Conservation (phyloP, 2,113 vertebrate genomes). For the Microtus oregoni region DNA sequence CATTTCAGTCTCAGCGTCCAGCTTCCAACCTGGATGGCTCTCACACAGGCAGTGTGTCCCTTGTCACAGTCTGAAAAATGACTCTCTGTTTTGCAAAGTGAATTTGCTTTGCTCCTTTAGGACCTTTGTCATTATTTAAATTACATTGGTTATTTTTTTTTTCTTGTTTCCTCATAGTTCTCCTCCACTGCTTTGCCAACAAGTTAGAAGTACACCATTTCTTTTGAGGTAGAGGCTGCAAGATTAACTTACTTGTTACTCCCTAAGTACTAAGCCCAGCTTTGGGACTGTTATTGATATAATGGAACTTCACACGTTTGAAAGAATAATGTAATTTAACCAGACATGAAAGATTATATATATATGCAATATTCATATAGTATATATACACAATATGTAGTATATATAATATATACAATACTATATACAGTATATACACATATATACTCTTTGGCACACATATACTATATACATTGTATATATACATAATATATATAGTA, state of each 20-base stretch:
- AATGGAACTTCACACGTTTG: background rate
- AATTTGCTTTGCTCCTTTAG: background rate
- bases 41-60: background rate
- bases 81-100: background rate
- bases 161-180: background rate
- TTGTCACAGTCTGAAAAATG: fast-evolving
- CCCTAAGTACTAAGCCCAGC: no score
- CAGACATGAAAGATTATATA: background rate
- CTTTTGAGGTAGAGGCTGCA: background rate
- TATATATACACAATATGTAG: no score
- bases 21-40: background rate
- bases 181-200: background rate
- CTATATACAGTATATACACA: no score
- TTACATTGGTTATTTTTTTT: background rate
- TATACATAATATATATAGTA: no score
- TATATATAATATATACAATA: no score
- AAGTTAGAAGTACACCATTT: background rate
- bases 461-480: no score
- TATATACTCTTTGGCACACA: no score
- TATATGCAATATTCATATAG: no score
- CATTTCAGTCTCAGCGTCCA: background rate
- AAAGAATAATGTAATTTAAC: background rate
- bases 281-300: background rate
- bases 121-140: background rate
- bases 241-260: background rate